Evolutionary conservation across 2,888 invertebrate species (phyloP).

Genomic region (Opisthograptis luteolata): DNA sequence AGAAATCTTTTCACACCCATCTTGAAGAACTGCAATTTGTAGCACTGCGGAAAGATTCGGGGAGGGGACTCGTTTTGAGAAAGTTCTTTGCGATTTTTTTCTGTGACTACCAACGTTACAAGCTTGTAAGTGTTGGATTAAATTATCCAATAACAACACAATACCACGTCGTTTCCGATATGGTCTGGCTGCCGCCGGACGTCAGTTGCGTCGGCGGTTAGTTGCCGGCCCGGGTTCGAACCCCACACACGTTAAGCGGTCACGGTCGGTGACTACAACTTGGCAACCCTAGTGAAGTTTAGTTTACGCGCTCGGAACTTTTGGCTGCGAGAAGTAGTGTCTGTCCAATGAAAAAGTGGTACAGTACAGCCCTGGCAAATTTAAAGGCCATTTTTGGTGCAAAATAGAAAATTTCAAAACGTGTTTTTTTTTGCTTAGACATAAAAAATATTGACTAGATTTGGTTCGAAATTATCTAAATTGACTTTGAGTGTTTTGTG

Average conservation of each 20-base stretch:
- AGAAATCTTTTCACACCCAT: too few species aligned
- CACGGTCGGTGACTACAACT: constrained; percentile 15
- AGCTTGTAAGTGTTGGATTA: constrained; percentile 56
- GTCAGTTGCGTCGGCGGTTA: constrained; percentile 77
- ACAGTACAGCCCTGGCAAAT: neutral
- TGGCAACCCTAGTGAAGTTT: constrained; percentile 26
- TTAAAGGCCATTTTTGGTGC: neutral
- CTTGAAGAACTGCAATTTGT: too few species aligned
- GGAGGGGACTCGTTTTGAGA: too few species aligned
- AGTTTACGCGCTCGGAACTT: constrained; percentile 23
- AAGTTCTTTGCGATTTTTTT: neutral
- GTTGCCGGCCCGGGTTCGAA: constrained; percentile 71
- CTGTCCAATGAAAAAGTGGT: neutral
- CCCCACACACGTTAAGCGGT: constrained; percentile 73
- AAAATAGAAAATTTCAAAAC: too few species aligned
- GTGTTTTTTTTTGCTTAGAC: too few species aligned
- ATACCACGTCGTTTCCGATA: constrained; percentile 72
- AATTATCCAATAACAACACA: constrained; percentile 70
- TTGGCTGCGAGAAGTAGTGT: constrained; percentile 1
- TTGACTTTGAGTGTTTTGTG: too few species aligned
- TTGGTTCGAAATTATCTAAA: too few species aligned
- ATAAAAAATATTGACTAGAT: too few species aligned
- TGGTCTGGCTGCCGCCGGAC: constrained; percentile 72
- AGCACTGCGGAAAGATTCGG: too few species aligned
- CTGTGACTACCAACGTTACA: constrained; percentile 6